Conservation (phyloP, 2,797 vertebrate species). For the Mareca strepera region DNA sequence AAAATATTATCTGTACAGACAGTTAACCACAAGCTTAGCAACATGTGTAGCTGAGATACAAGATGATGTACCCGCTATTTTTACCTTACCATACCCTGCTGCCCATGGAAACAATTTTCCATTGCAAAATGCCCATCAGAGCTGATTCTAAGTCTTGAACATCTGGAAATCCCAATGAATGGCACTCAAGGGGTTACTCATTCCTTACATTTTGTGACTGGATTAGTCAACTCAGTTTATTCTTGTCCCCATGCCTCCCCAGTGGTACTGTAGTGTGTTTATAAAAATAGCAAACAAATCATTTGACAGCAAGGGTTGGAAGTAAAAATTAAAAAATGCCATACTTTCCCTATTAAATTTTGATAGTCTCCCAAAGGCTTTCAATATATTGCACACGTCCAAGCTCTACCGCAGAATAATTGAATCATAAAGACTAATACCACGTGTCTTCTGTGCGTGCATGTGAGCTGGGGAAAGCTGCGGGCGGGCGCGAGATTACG, state of each 20-base stretch:
- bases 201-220: background rate
- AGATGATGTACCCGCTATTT: background rate
- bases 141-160: background rate
- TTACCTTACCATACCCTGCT: background rate
- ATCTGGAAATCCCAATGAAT: background rate
- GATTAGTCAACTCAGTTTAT: background rate
- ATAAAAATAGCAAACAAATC: constrained; percentile 66
- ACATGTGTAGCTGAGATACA: background rate
- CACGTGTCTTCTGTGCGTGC: background rate
- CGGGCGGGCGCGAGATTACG: rapidly evolving
- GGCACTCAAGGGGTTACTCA: constrained; percentile 9
- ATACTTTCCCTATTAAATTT: constrained; percentile 67
- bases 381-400: constrained; percentile 42
- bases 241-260: constrained; percentile 25
- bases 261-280: constrained; percentile 7
- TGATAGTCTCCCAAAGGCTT: constrained; percentile 70
- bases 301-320: constrained; percentile 47
- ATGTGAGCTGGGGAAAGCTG: background rate
- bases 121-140: background rate
- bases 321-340: constrained; percentile 38
- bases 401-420: constrained; percentile 65
- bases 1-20: background rate
- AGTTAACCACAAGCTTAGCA: background rate
- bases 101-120: background rate
- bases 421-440: constrained; percentile 52